Percentiles rank a stretch among this genome's conserved stretches.
Conservation (phyloP, 2,888 invertebrate species). For the Diplazon laetatorius region DNA sequence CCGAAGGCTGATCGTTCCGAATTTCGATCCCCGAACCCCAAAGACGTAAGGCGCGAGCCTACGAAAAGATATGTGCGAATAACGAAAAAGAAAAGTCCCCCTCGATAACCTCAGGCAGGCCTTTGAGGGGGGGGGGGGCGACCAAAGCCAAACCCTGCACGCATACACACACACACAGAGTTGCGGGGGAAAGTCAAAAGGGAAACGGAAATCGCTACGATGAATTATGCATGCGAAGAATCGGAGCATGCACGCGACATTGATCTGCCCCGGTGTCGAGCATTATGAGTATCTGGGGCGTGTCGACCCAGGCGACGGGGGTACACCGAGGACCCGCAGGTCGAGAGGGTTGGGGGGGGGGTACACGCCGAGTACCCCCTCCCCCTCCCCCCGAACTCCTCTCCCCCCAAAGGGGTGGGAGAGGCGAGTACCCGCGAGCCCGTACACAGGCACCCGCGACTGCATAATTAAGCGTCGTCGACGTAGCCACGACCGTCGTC, state of each 20-base stretch:
- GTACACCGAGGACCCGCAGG: conserved; percentile 19
- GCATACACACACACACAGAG: conserved; percentile 30
- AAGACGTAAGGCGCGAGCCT: no score
- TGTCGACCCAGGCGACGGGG: conserved; percentile 47
- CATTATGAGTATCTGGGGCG: conserved; percentile 69
- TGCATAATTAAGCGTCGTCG: conserved; percentile 63
- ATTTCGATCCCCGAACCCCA: no score
- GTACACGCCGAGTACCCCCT: no score
- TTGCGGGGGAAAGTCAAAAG: conserved; percentile 59
- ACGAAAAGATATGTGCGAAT: no score
- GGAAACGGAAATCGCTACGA: conserved; percentile 68
- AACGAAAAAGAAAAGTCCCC: no score
- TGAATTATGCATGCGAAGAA: conserved; percentile 73
- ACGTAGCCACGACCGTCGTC: conserved; percentile 41
- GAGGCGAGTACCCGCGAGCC: conserved; percentile 40
- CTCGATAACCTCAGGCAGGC: no score
- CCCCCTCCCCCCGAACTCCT: no score
- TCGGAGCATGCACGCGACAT: conserved; percentile 70
- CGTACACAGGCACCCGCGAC: conserved; percentile 50
- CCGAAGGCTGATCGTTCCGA: no score
- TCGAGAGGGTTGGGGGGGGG: no score
- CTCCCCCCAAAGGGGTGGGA: conserved; percentile 8
- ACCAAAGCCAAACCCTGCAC: conserved; percentile 3
- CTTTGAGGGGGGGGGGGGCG: not conserved
- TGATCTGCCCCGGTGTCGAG: conserved; percentile 72